These are phyloP conservation scores for Rana temporaria DNA, from an alignment of 2,113 vertebrate genomes.

Conservation along the genomic window DNA sequence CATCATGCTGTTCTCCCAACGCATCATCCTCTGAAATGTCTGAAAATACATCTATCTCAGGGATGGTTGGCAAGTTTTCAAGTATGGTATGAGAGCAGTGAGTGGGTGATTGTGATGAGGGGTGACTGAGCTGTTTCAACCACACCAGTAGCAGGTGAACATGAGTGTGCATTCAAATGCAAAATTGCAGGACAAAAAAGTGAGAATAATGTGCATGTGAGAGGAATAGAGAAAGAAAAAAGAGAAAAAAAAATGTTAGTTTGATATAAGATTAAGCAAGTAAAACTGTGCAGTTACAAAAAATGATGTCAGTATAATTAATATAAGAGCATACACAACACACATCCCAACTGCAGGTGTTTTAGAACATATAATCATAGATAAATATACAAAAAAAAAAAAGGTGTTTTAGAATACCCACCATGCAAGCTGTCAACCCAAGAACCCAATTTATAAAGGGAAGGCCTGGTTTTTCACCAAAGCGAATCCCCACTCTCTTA, in stretches of 20 bases:
- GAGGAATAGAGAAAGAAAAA: conserved; percentile 66
- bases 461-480: too few relatives aligned
- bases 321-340: neutral
- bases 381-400: too few relatives aligned
- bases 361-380: too few relatives aligned
- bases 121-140: conserved; percentile 73
- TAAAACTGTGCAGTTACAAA: conserved; percentile 49
- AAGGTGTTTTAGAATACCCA: too few relatives aligned
- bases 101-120: conserved; percentile 77
- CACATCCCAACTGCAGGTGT: too few relatives aligned
- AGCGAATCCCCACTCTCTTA: too few relatives aligned
- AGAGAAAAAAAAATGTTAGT: conserved; percentile 69
- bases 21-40: conserved; percentile 90
- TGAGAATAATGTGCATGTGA: conserved; percentile 63
- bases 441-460: too few relatives aligned
- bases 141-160: conserved; percentile 61
- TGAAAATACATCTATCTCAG: conserved; percentile 85
- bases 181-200: conserved; percentile 59
- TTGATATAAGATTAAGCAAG: conserved; percentile 45
- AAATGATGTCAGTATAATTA: neutral
- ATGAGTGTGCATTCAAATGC: conserved; percentile 63
- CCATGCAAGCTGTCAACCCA: too few relatives aligned
- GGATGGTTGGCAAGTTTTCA: conserved; percentile 78
- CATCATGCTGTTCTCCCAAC: conserved; percentile 67
- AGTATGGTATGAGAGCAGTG: conserved; percentile 75